Evolutionary conservation across 2,113 vertebrate species (phyloP), one percentile per base, ranked within the genome.

Genomic region (Ia io): DNA sequence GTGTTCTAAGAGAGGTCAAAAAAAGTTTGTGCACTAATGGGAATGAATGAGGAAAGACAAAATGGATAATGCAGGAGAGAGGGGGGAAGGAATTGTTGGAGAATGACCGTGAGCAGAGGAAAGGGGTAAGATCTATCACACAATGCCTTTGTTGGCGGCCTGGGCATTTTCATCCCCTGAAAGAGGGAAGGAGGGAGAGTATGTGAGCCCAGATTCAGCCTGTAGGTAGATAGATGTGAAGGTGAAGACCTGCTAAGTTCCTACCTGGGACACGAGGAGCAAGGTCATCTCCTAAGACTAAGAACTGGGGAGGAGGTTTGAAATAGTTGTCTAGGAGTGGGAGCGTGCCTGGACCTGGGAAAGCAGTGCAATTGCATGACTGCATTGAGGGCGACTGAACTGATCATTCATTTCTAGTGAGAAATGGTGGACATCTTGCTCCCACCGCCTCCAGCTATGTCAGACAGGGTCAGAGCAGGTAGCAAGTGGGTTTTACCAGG

Each of bases 251-350:
- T 23, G 17, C 1, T 0, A 59, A 51, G 23, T 5, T 22, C 20
- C 28, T 74, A 49, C 56, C 51, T 37, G 53, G 56, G 40, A n/a
- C 56, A 11, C 3, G 0, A 61, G 18, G n/a, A 23, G 25, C 42
- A 40, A 61, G 51, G 40, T 20, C 18, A 28, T n/a, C 40, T 6
- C 4, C 40, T 3, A 9, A 84, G 47, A 37, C 47, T 17, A 6
- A 47, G 25, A 63, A 61, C 2, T 25, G 32, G 35, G n/a, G 12
- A 89, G 22, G 23, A 84, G 37, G 51, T 18, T 23, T 30, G 69
- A 44, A 59, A 30, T 1, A 49, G 32, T 17, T 35, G 0, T 53
- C 23, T 42, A 3, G 1, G 3, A 76, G 37, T 0, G 6, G 28
- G 11, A 35, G 37, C 47, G 59, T 2, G 35, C 37, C 17, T 16